phyloP scores from a whole-genome alignment of 2,113 vertebrate genomes.

The Archilochus colubris region DNA sequence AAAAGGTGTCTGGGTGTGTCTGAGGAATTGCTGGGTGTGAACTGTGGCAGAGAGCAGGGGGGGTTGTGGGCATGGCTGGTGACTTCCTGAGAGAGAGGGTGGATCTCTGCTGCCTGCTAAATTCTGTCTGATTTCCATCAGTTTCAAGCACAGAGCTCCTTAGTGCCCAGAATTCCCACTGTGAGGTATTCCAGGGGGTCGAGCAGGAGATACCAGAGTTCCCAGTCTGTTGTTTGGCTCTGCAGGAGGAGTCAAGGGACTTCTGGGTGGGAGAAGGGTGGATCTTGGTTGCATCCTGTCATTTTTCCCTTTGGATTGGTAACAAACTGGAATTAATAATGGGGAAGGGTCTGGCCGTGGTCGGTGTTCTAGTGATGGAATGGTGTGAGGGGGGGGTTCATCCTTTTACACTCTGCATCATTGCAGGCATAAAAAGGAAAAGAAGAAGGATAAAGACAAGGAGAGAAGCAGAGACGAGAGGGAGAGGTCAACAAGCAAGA shows the following conservation, averaged over 20 bases:
- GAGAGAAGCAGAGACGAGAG: slow-evolving; percentile 87
- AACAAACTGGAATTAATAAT: background rate
- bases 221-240: background rate
- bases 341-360: rapidly evolving
- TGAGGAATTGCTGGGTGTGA: rapidly evolving
- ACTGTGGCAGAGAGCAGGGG: rapidly evolving
- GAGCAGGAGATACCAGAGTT: rapidly evolving
- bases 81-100: background rate
- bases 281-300: rapidly evolving
- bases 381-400: background rate
- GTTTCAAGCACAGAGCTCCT: rapidly evolving
- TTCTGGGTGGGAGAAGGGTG: background rate
- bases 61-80: background rate
- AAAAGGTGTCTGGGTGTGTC: background rate
- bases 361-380: rapidly evolving
- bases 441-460: slow-evolving; percentile 97
- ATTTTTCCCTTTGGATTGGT: background rate
- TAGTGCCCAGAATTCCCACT: rapidly evolving
- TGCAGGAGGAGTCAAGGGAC: rapidly evolving
- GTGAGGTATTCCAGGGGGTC: rapidly evolving
- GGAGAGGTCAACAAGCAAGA: slow-evolving; percentile 91
- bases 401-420: background rate
- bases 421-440: slow-evolving; percentile 95
- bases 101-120: background rate
- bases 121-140: rapidly evolving